These are phyloP conservation scores for Progne subis DNA, from an alignment of 2,113 vertebrate species.

Conservation along the genomic window DNA sequence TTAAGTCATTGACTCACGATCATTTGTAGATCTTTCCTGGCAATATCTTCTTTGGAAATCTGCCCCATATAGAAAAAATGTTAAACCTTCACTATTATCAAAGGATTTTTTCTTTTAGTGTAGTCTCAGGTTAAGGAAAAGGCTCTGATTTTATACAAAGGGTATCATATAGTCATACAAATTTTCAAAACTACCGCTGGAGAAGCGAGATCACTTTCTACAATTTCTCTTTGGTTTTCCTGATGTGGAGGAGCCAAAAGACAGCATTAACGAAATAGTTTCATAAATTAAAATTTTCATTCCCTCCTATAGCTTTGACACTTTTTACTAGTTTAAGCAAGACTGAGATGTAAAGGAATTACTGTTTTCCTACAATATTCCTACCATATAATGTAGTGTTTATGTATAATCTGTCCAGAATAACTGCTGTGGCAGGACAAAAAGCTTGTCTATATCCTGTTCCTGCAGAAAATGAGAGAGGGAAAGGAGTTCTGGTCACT, in stretches of 20 bases:
- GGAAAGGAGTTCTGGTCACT: background rate
- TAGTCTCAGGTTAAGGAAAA: background rate
- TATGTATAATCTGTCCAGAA: background rate
- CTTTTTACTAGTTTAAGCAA: background rate
- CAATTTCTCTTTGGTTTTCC: background rate
- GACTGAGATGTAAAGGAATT: background rate
- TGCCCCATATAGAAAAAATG: background rate
- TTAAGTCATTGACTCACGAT: background rate
- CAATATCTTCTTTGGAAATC: background rate
- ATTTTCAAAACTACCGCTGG: background rate
- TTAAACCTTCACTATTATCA: background rate
- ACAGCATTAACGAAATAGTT: background rate
- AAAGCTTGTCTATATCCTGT: background rate
- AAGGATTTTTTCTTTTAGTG: background rate
- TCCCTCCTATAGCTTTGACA: background rate
- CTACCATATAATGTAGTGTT: background rate
- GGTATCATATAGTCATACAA: background rate
- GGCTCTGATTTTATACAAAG: background rate
- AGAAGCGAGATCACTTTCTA: background rate
- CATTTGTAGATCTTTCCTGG: slow-evolving; percentile 32
- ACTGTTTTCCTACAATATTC: background rate
- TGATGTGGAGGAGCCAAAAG: background rate
- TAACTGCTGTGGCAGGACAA: background rate
- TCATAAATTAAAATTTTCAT: background rate
- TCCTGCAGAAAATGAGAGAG: background rate